A percentile compares a stretch with the other conserved stretches of the same genome.
Conservation (phyloP, 2,888 invertebrate genomes). For the Sympetrum striolatum region DNA sequence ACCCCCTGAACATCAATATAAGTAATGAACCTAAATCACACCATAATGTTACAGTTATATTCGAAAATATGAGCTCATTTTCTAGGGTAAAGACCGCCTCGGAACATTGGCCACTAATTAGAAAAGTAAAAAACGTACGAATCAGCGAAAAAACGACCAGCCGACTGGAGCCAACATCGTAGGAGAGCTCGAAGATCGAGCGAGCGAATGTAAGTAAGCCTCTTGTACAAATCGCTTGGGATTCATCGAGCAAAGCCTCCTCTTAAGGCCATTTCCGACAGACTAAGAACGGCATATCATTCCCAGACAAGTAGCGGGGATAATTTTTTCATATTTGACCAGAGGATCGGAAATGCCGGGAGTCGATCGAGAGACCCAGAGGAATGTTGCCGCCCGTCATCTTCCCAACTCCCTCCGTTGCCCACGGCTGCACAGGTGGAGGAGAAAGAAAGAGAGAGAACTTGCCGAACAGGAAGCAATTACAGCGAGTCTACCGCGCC, state of each 20-base stretch:
- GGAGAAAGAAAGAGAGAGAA: neutral
- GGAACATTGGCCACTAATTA: too few species aligned
- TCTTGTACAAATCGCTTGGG: neutral
- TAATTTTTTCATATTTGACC: neutral
- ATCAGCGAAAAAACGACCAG: too few species aligned
- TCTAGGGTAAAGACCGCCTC: too few species aligned
- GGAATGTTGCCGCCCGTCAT: constrained; percentile 7
- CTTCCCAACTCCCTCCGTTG: neutral
- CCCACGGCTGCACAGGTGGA: neutral
- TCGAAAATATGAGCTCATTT: too few species aligned
- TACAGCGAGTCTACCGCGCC: constrained; percentile 1
- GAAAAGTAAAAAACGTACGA: too few species aligned
- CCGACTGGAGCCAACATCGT: neutral
- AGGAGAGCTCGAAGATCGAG: neutral
- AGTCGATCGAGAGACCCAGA: constrained; percentile 37
- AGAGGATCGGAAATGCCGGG: constrained; percentile 31
- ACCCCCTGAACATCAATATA: too few species aligned
- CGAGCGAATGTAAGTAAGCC: neutral
- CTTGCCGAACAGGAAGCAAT: constrained; percentile 44
- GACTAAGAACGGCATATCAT: neutral
- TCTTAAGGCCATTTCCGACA: neutral
- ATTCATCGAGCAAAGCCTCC: neutral
- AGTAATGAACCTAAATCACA: too few species aligned
- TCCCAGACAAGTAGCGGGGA: neutral
- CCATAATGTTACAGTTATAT: too few species aligned